Evolutionary conservation across 2,888 invertebrate genomes (phyloP), one percentile per base, ranked within the genome.

Genomic region (Linnaemya vulpina): DNA sequence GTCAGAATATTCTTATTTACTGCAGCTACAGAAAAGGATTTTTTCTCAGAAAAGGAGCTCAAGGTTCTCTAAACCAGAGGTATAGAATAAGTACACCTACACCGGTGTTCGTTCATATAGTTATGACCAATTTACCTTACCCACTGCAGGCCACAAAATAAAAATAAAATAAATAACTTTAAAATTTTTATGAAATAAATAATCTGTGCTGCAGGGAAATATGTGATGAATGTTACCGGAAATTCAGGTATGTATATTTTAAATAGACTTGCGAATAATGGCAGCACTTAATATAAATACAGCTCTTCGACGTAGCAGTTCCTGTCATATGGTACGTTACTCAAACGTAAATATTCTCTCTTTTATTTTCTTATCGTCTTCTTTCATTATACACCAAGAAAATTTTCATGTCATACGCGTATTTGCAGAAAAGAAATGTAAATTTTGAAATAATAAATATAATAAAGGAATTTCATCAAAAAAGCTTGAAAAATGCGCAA

Each of bases 401-500:
- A 85, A 82, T 62, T 84, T 85, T 85, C 85, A 82, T 78, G 78
- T 82, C 82, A 82, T 79, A 85, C 63, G 53, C 38, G 74, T 65
- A 30, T 75, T 25, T 49, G 74, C 77, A 51, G 58, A 82, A 65
- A 63, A 53, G 15, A 58, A 20, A 40, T 70, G 55, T 58, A 46
- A 70, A 65, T 75, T 15, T 58, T 70, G 49, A 67, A 82, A 75
- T 11, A 62, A 73, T 20, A 63, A 79, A 82, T 78, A 43, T 53
- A 73, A 67, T 43, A 53, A 70, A 71, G 35, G 70, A 46, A 74
- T 40, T 49, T 53, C 13, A 0, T 51, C 30, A 35, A 79, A 58
- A 58, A 49, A 51, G 60, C 13, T 17, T 2, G 22, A 38, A 75
- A 77, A 68, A 74, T 76, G 4, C 40, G 55, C 43, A 40, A 53